phyloP scores from a whole-genome alignment of 2,113 vertebrate species.

The Eudyptes chrysolophus region DNA sequence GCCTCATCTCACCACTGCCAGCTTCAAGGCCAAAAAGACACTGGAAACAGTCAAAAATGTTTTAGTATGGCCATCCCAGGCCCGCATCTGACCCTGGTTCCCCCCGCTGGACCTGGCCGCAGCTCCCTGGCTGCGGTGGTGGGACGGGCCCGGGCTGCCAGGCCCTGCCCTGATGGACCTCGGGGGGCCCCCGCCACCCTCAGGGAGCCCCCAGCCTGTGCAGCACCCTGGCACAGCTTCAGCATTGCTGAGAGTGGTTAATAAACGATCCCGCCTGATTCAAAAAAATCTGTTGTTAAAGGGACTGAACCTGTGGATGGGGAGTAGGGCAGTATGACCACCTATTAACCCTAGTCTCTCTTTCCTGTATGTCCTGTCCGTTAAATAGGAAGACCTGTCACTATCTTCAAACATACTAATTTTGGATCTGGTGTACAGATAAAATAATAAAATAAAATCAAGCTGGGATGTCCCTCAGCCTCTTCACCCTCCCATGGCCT shows the following conservation, averaged over 20 bases:
- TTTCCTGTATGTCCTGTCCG: not conserved
- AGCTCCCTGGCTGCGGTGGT: not conserved
- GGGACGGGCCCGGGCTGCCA: accelerated
- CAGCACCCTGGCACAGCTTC: not conserved
- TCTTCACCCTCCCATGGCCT: not conserved
- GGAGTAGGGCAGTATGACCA: not conserved
- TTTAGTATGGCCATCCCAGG: not conserved
- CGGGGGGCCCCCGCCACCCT: accelerated
- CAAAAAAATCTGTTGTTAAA: not conserved
- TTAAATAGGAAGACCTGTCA: not conserved
- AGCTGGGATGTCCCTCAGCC: not conserved
- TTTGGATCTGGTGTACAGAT: not conserved
- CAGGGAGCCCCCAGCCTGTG: too few relatives aligned
- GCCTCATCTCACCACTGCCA: not conserved
- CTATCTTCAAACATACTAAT: not conserved
- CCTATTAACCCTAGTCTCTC: not conserved
- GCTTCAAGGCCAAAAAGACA: not conserved
- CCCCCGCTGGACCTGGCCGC: too few relatives aligned
- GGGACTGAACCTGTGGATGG: not conserved
- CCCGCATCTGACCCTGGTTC: not conserved
- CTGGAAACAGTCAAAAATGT: not conserved
- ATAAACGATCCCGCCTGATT: not conserved
- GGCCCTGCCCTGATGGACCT: not conserved
- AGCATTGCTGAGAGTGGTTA: not conserved
- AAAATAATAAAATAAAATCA: not conserved